Percentiles rank a stretch among this genome's conserved stretches.
Evolutionary conservation across 2,113 vertebrate genomes (phyloP).

Genomic region (Myiozetetes cayanensis): DNA sequence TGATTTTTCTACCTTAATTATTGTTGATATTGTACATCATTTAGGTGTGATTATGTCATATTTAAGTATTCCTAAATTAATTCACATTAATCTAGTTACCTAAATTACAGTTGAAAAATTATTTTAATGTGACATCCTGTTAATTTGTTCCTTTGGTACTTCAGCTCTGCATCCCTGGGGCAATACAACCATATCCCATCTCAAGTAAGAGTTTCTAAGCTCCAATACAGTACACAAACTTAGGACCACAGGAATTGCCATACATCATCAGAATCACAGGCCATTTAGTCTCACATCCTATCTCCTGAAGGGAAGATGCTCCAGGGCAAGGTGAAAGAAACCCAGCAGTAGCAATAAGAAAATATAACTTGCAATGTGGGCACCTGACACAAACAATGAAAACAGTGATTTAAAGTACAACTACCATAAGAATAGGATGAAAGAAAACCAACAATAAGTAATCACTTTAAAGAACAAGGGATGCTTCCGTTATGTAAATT

Average conservation of each 20-base stretch:
- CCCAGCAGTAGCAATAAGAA: not conserved
- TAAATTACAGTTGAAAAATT: conserved; percentile 69
- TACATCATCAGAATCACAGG: not conserved
- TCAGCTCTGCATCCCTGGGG: conserved; percentile 29
- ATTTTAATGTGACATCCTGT: conserved; percentile 70
- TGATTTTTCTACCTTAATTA: conserved; percentile 62
- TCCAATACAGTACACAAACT: not conserved
- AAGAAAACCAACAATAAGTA: not conserved
- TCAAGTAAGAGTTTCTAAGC: conserved; percentile 17
- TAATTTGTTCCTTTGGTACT: conserved; percentile 65
- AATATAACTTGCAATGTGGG: not conserved
- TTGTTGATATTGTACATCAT: conserved; percentile 64
- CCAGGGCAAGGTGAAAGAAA: not conserved
- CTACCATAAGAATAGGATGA: not conserved
- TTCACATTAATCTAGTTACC: conserved; percentile 70
- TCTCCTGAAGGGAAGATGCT: not conserved
- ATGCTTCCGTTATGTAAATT: not conserved
- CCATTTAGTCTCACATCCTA: not conserved
- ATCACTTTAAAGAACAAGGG: not conserved
- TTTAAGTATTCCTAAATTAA: conserved; percentile 70
- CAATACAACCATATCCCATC: conserved; percentile 33
- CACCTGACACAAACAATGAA: not conserved
- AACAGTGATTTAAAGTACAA: not conserved
- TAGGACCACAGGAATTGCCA: not conserved
- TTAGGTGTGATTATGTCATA: conserved; percentile 61